phyloP scores from a whole-genome alignment of 2,113 vertebrate species.

The Coregonus clupeaformis region DNA sequence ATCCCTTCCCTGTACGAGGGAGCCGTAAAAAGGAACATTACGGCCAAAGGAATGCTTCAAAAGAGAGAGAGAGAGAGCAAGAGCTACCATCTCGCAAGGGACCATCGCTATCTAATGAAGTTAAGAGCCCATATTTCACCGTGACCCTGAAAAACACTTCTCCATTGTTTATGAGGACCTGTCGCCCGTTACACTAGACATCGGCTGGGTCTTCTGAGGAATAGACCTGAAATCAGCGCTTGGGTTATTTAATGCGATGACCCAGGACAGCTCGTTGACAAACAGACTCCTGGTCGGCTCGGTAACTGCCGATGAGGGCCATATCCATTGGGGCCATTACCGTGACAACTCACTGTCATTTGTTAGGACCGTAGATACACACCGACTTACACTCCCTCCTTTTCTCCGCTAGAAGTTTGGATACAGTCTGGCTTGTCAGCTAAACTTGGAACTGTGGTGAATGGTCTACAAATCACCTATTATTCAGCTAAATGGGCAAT shows the following conservation, averaged over 20 bases:
- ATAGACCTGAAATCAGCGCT: conserved; percentile 57
- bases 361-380: conserved; percentile 46
- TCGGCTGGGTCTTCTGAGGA: conserved; percentile 13
- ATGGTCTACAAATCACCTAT: no score
- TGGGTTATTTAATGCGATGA: conserved; percentile 57
- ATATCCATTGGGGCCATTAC: conserved; percentile 53
- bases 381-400: no score
- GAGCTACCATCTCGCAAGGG: background rate
- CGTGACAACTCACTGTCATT: conserved; percentile 48
- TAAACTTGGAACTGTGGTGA: no score
- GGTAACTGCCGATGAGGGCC: conserved; percentile 60
- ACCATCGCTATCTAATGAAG: background rate
- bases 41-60: background rate
- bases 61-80: background rate
- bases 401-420: no score
- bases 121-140: conserved; percentile 12
- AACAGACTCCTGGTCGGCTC: conserved; percentile 19
- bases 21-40: background rate
- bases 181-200: no score
- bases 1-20: background rate
- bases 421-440: no score
- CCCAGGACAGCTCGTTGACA: conserved; percentile 48
- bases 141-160: conserved; percentile 32
- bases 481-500: no score
- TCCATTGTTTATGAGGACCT: no score